These are phyloP conservation scores for Thinocorus orbignyianus DNA, from an alignment of 2,113 vertebrate genomes.

Conservation along the genomic window DNA sequence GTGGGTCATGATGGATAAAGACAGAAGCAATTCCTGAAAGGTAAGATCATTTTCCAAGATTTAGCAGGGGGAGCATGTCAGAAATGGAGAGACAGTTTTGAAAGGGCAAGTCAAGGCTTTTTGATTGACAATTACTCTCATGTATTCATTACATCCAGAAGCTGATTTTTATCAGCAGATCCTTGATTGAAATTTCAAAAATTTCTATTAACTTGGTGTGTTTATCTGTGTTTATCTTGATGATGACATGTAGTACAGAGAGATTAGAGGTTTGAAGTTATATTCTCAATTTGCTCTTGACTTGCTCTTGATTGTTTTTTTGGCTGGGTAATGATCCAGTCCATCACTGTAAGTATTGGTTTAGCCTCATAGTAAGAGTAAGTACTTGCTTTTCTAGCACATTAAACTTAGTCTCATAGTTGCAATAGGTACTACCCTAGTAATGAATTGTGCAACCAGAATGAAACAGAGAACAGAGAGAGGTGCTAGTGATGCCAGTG, in stretches of 20 bases:
- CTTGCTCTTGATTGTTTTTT: not conserved
- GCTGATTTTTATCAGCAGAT: not conserved
- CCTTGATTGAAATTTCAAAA: not conserved
- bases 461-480: not conserved
- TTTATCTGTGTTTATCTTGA: not conserved
- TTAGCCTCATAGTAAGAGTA: not conserved
- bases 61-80: not conserved
- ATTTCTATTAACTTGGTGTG: not conserved
- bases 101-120: not conserved
- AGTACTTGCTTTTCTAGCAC: not conserved
- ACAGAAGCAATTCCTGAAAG: slow-evolving; percentile 9
- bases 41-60: slow-evolving; percentile 19
- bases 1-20: not conserved
- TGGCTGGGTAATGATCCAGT: not conserved
- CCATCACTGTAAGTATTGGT: not conserved
- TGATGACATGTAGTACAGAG: not conserved
- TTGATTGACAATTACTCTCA: not conserved
- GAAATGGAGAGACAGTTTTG: not conserved
- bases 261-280: not conserved
- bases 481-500: not conserved
- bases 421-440: not conserved
- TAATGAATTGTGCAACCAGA: not conserved
- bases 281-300: not conserved
- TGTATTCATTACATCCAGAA: not conserved
- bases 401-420: not conserved